Base-by-base conservation (phyloP, 2,113 vertebrate genomes). In the Sorex araneus region DNA sequence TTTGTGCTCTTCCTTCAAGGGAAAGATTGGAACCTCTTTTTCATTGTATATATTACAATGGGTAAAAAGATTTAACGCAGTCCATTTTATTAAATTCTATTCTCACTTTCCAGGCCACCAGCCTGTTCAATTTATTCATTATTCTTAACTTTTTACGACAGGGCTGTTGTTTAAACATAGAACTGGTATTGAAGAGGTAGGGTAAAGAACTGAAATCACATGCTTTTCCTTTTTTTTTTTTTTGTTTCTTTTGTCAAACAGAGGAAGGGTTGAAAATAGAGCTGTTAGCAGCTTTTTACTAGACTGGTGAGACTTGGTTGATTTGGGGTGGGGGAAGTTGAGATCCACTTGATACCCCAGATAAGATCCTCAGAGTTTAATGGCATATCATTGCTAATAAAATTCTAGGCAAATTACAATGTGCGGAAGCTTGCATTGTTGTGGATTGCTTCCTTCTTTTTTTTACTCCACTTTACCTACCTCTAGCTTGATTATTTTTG, bases 261-360 rank as follows among this genome's bases (percentile, higher is more conserved):
- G 77, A 64, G 12, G 36, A 86, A 87, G 66, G 27, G 54, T 57
- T 95, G 64, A 90, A 78, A 69, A 21, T 16, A 81, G 30, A 88
- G 30, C 4, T 12, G 18, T 36, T 27, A 77, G 34, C 45, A 64
- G 16, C n/a, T 25, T 23, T 64, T 69, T 87, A 23, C 25, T 32
- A 4, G 23, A 16, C 27, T 85, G 73, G 30, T 91, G 74, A 47
- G 36, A 36, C 15, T 30, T 34, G 15, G 16, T 5, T 47, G 73
- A 18, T 11, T 34, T 76, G 2, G 57, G 5, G 13, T 10, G 47
- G 13, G 47, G 47, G 19, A 40, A 34, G 54, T 18, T 32, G 47
- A 78, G 54, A 36, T 71, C 73, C 82, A 57, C 66, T 32, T 75
- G 67, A 28, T 2, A 54, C 27, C 10, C 32, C 54, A n/a, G 34